Evolutionary conservation across 92 coral and sea anemone genomes (phyloP), one percentile per base, ranked within the genome.

Genomic region (Ricordea florida): DNA sequence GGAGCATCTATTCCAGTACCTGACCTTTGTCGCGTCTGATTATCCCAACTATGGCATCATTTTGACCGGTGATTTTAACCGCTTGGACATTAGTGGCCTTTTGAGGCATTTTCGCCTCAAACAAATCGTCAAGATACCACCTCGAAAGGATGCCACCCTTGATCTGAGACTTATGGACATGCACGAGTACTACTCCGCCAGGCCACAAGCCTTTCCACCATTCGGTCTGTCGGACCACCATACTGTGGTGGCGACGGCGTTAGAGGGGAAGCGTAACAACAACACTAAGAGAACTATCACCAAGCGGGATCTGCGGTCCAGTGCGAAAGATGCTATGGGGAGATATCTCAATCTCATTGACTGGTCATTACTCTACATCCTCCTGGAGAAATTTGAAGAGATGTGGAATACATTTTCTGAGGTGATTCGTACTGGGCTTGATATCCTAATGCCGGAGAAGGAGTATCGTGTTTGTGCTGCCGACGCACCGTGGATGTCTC

Each of bases 31-130:
- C 6, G 81, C 60, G 52, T 64, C 81, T 22, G 36, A 32, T 11
- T 74, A 8, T 74, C 75, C 46, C 13, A 74, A 49, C 73, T 62
- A 73, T 34, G 78, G 41, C 6, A 0, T 70, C 26, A 51, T 76
- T 37, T 31, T 76, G 14, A 32, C 73, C 62, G 82, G 73, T 5
- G 82, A 76, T 46, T 76, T 76, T 47, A 76, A 78, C 24, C 78
- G 77, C n/a, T 61, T 49, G 31, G 30, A 64, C 38, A 38, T 30
- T 41, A 47, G 36, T 16, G 28, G 50, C 10, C 45, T 77, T 29
- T 28, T 33, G 48, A 49, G 43, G 14, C 84, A 48, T 21, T 66
- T 77, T 56, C 78, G 66, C 32, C 25, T 62, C 10, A 73, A 62
- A 36, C 80, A 73, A 60, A 62, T 61, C 32, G 80, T 73, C 37